These are phyloP conservation scores for Urophycis tenuis DNA, from an alignment of 2,797 vertebrate genomes.

Conservation along the genomic window DNA sequence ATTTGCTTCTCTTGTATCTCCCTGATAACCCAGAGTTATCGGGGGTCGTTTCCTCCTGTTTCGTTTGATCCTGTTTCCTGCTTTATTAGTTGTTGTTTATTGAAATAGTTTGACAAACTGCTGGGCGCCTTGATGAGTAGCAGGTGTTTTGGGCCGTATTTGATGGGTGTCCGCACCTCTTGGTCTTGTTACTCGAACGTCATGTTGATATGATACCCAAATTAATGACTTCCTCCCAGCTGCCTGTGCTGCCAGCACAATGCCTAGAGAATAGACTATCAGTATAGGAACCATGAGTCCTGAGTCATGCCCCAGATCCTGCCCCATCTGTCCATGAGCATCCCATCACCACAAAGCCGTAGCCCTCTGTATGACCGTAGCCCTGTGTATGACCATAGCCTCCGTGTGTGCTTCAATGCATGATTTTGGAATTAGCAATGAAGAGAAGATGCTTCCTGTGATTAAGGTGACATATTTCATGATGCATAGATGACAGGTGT, in stretches of 20 bases:
- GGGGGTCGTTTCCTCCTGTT: neutral
- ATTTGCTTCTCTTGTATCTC: neutral
- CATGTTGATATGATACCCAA: slow-evolving; percentile 49
- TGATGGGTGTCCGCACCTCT: slow-evolving; percentile 2
- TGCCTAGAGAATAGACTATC: slow-evolving; percentile 53
- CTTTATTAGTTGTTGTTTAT: neutral
- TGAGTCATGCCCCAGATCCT: slow-evolving; percentile 48
- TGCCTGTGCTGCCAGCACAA: slow-evolving; percentile 41
- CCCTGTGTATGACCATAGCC: slow-evolving; percentile 18
- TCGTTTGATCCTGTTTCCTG: neutral
- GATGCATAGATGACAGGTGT: neutral
- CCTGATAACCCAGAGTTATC: neutral
- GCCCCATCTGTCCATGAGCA: slow-evolving; percentile 44
- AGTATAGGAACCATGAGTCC: slow-evolving; percentile 44
- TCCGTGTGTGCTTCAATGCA: neutral
- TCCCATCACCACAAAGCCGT: slow-evolving; percentile 49
- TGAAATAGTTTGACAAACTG: slow-evolving; percentile 30
- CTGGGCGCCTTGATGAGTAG: slow-evolving; percentile 18
- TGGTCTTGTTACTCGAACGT: slow-evolving; percentile 22
- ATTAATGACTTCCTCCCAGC: slow-evolving; percentile 50
- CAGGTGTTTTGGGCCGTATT: slow-evolving; percentile 28
- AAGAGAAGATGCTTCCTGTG: neutral
- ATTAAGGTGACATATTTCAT: neutral
- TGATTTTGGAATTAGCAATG: neutral
- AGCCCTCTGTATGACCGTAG: neutral